Conservation (phyloP, 2,888 invertebrate species). For the Lepidocyrtoides sp. region DNA sequence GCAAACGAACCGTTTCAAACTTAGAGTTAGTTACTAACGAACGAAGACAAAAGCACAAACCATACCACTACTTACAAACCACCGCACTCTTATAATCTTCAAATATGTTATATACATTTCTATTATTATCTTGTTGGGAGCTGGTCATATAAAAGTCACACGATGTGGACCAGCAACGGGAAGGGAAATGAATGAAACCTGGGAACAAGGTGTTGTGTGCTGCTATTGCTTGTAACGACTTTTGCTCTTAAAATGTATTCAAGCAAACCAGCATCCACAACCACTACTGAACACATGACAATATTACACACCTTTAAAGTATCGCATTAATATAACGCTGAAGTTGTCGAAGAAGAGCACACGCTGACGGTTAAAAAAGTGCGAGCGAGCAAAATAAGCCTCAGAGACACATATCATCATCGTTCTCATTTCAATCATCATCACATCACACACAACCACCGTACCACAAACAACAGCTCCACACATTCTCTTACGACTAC, state of each 20-base stretch:
- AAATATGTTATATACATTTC: neutral
- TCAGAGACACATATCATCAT: slow-evolving; percentile 32
- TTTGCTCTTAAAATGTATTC: neutral
- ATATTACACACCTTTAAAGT: slow-evolving; percentile 1
- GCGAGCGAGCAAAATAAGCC: neutral
- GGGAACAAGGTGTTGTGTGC: neutral
- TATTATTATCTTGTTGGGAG: too few species aligned
- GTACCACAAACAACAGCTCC: neutral
- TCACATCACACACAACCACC: slow-evolving; percentile 9
- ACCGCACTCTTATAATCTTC: neutral
- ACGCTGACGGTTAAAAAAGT: slow-evolving; percentile 1
- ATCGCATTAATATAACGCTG: slow-evolving; percentile 19
- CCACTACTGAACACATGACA: too few species aligned
- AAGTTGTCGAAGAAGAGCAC: neutral
- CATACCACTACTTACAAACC: too few species aligned
- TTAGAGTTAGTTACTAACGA: neutral
- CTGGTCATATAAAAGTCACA: neutral
- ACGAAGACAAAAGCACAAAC: neutral
- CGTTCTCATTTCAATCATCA: slow-evolving; percentile 20
- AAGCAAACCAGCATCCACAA: neutral
- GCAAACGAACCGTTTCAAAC: neutral
- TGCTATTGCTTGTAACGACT: neutral
- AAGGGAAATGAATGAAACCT: neutral
- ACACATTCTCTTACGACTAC: neutral
- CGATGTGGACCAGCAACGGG: neutral